Base-by-base conservation (phyloP, 2,888 invertebrate genomes). In the Cheilosia grossa region DNA sequence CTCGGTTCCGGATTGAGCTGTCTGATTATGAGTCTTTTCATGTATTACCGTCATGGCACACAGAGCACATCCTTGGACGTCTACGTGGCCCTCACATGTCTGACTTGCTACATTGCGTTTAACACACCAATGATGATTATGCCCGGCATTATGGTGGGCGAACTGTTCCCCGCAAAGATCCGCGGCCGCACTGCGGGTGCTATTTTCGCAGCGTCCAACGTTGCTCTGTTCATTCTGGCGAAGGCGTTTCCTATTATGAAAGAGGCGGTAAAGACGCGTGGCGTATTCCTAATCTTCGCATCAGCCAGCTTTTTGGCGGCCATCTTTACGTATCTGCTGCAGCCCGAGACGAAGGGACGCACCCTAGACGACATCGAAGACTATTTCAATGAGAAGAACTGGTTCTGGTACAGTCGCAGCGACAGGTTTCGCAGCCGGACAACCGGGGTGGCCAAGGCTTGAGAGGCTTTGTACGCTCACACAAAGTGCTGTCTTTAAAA, bases 71-170 rank as follows among this genome's bases (percentile, higher is more conserved):
- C 86, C 2, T 82, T 88, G 10, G 91, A 91, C 69, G 83, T 91
- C 0, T 61, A 90, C 15, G 88, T 91, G 1, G 89, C 90, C 0
- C 88, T 89, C 0, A 69, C 75, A 0, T 93, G 93, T 69, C 93
- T 96, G 2, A 91, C 96, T n/a, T 90, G 93, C 42, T 96, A 96
- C 90, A 95, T 96, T 19, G 95, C 94, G 6, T 94, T 95, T 87
- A 96, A 96, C 90, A 96, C 96, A 0, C 95, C 96, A 2, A 93
- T 96, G 89, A 94, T 96, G 93, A 93, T 95, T 1, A 93, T 96
- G 85, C 96, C 96, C 0, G 95, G 95, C 19, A 93, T 96, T 33
- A 95, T 96, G 94, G 93, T 96, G 19, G 95, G 95, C 0, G 96
- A 96, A 91, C 92, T 96, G 2, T 93, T 96, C 10, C 96, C 96